Percentiles rank a stretch among this genome's conserved stretches.
These are phyloP conservation scores for Onchidella celtica DNA, from an alignment of 2,888 invertebrate species.

Conservation along the genomic window DNA sequence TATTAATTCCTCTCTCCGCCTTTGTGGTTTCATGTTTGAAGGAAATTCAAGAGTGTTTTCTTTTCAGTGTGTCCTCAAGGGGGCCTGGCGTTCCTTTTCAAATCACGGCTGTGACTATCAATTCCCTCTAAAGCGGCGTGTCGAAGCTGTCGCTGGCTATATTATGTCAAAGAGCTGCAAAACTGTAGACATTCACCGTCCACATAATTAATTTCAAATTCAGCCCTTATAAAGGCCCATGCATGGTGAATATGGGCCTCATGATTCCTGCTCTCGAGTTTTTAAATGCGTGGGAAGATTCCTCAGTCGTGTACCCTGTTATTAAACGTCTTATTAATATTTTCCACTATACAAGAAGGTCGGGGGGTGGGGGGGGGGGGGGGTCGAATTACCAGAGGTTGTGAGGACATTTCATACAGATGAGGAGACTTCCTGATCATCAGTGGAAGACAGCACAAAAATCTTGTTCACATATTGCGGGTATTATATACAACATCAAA, in stretches of 20 bases:
- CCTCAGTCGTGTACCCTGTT: too few relatives aligned
- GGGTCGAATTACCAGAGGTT: too few relatives aligned
- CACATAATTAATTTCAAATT: slow-evolving; percentile 33
- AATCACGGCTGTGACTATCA: background rate
- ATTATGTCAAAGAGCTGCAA: background rate
- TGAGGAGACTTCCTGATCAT: too few relatives aligned
- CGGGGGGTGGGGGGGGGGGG: too few relatives aligned
- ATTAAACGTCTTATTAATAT: too few relatives aligned
- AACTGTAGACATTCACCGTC: background rate
- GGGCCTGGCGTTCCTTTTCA: background rate
- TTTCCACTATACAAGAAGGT: too few relatives aligned
- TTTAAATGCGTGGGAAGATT: too few relatives aligned
- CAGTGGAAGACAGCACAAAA: too few relatives aligned
- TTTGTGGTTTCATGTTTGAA: slow-evolving; percentile 17
- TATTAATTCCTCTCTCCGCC: slow-evolving; percentile 15
- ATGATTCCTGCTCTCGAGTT: too few relatives aligned
- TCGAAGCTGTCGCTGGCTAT: background rate
- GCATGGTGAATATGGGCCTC: too few relatives aligned
- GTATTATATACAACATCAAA: background rate
- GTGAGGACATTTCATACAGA: too few relatives aligned
- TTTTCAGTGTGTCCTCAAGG: background rate
- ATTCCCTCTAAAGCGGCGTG: background rate
- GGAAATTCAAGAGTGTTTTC: slow-evolving; percentile 30
- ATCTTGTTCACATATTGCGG: background rate
- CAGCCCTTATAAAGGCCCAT: background rate